Base-by-base conservation (phyloP, 2,888 invertebrate genomes). In the Pristionchus arcanus region DNA sequence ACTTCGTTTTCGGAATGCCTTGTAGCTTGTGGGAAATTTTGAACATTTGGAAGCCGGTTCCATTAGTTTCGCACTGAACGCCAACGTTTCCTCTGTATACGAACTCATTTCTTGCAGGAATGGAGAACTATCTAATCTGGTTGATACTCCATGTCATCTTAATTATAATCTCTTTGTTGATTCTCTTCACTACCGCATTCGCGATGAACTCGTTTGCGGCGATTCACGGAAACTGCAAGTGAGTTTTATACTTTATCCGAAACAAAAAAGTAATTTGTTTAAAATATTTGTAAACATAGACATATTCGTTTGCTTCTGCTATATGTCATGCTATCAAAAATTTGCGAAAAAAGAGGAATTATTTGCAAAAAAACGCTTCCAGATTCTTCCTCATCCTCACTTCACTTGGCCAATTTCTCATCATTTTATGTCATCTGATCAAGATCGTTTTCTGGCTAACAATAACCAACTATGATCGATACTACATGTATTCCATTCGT, bases 211-310 rank as follows among this genome's bases (percentile, higher is more conserved):
- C 81, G 0, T 81, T 81, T 21, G 49, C 81, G 11, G 81, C 81
- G 7, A 81, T 81, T 28, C 81, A 81, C n/a, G 81, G 81, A 5
- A 81, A 81, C 37, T 81, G 81, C 53, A 81, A 81, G 81, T 81
- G 49, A 49, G 81, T 19, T 4, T 1, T 42, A 11, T 9, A 42
- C 13, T 28, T 81, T 81, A 28, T 49, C 13, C 34, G 16, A 74
- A 15, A 0, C 34, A 49, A 49, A 49, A n/a, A n/a, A n/a, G n/a
- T n/a, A n/a, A n/a, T n/a, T n/a, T n/a, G n/a, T n/a, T n/a, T n/a
- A n/a, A n/a, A n/a, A n/a, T n/a, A n/a, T n/a, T n/a, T n/a, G n/a
- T n/a, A n/a, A n/a, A n/a, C n/a, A n/a, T n/a, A n/a, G n/a, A n/a
- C n/a, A n/a, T n/a, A n/a, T n/a, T n/a, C n/a, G n/a, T n/a, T n/a